Base-by-base conservation (phyloP, 2,888 invertebrate genomes). In the Deilephila elpenor region DNA sequence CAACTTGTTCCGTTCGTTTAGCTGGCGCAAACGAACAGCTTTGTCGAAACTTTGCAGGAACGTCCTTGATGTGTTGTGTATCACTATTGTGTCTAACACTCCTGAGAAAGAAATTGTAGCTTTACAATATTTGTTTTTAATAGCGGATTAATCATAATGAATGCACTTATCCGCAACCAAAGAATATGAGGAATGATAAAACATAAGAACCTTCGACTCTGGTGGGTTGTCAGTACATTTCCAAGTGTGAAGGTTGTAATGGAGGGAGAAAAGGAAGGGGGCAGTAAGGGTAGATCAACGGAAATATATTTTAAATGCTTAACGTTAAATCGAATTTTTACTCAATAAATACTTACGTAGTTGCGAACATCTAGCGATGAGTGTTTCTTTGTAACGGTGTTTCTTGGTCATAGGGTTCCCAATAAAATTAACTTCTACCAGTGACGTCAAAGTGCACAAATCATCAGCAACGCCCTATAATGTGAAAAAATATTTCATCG, bases 361-460 rank as follows among this genome's bases (percentile, higher is more conserved):
- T 78, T 93, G 93, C 59, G 95, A 88, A 76, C 96, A 95, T 83
- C 95, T 95, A 2, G 96, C 96, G 72, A 96, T 96, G 14, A 97
- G 89, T 74, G 95, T 96, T 87, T 97, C 97, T 80, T 96, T 95
- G 82, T 96, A 97, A 74, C 96, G 95, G 82, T 96, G 96, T 77
- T 94, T 93, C 79, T 93, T 95, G 1, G 95, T 94, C 79, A 97
- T 95, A 0, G 96, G 96, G 86, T 97, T 97, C 0, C 95, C 96
- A 61, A 87, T 89, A 73, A 97, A 95, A 77, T 94, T 95, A 0
- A 95, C 88, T 74, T 96, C 95, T 61, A 92, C 93, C 53, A 97
- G 88, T 76, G 91, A 90, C n/a, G 88, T 80, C 82, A 97, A 91
- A 29, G 94, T 93, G 76, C 93, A 94, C 7, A 97, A 80, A 59